Percentiles rank a stretch among this genome's conserved stretches.
phyloP scores from a whole-genome alignment of 2,113 vertebrate genomes.

The Myiozetetes cayanensis region DNA sequence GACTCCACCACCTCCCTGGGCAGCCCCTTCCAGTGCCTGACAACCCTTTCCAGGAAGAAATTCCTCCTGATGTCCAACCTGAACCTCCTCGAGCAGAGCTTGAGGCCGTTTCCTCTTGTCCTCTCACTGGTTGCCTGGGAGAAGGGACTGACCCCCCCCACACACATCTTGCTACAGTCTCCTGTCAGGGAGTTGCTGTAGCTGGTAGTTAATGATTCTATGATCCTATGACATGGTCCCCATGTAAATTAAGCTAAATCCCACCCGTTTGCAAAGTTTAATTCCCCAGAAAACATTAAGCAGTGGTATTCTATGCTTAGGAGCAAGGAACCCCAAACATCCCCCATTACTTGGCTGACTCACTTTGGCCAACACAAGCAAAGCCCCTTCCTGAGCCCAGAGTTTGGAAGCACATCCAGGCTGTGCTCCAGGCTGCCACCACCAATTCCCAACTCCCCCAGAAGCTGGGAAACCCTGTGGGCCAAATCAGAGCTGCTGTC shows the following conservation, averaged over 20 bases:
- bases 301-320: rapidly evolving
- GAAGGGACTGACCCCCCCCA: neutral
- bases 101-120: neutral
- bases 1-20: neutral
- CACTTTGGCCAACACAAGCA: rapidly evolving
- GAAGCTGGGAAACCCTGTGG: rapidly evolving
- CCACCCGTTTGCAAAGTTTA: neutral
- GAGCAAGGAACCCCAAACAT: neutral
- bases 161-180: neutral
- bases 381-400: rapidly evolving
- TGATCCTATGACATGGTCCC: neutral
- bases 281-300: neutral
- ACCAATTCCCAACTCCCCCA: neutral
- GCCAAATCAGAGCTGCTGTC: rapidly evolving
- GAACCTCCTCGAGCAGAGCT: neutral
- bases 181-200: neutral
- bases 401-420: rapidly evolving
- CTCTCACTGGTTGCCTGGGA: neutral
- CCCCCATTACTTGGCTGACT: neutral
- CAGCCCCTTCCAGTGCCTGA: neutral
- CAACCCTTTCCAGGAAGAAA: neutral
- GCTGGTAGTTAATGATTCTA: neutral
- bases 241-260: neutral
- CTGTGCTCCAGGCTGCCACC: neutral
- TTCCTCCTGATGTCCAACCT: neutral